These are phyloP conservation scores for Agapostemon virescens DNA, from an alignment of 2,888 invertebrate species.

Conservation along the genomic window DNA sequence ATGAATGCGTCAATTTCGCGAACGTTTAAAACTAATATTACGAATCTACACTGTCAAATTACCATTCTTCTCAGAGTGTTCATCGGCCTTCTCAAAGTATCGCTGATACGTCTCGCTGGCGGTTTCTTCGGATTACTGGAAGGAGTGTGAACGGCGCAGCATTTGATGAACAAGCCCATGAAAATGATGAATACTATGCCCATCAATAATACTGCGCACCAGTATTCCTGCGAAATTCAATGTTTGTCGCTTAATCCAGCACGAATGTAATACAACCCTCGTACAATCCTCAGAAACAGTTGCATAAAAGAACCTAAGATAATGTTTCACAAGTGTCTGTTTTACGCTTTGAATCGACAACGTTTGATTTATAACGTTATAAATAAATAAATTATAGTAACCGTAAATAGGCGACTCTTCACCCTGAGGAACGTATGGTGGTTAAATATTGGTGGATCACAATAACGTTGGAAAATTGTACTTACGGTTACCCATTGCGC, in stretches of 20 bases:
- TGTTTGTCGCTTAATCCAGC: background rate
- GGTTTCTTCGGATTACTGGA: conserved; percentile 99
- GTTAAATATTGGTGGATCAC: background rate
- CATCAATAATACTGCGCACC: conserved; percentile 97
- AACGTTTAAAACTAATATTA: background rate
- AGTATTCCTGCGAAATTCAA: conserved; percentile 85
- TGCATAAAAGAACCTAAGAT: background rate
- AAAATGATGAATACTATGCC: conserved; percentile 95
- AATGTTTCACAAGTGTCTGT: too few species aligned
- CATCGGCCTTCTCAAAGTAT: conserved; percentile 94
- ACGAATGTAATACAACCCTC: background rate
- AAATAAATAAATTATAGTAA: too few species aligned
- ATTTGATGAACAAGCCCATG: conserved; percentile 99
- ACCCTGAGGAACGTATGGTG: too few species aligned
- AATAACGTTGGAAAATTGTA: conserved; percentile 39
- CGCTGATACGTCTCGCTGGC: conserved; percentile 95
- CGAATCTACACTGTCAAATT: conserved; percentile 30
- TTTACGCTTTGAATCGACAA: too few species aligned
- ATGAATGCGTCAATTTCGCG: background rate
- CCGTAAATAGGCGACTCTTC: too few species aligned
- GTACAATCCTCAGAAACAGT: background rate
- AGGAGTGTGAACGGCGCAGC: conserved; percentile 99
- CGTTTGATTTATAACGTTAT: too few species aligned
- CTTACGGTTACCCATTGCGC: conserved; percentile 94
- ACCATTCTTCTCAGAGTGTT: conserved; percentile 94